Evolutionary conservation across 64 coral and sea anemone genomes (phyloP), one percentile per base, ranked within the genome.

Genomic region (Anthopleura sola): DNA sequence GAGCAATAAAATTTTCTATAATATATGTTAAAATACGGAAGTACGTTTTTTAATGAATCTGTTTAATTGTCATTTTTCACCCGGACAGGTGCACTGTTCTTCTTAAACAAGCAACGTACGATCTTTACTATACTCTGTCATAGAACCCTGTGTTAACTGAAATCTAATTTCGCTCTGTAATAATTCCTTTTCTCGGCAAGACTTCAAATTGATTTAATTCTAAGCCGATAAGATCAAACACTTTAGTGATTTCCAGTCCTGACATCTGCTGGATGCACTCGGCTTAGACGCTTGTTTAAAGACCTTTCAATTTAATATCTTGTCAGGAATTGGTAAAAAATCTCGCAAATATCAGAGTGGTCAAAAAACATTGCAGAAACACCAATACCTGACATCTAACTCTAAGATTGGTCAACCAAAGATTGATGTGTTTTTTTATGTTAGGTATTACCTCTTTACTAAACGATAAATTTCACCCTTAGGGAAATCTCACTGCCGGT

Each of bases 361-460:
- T 15, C n/a, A 34, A 71, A 71, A 71, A 48, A 3, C 17, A 47
- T 4, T 6, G 23, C 34, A 47, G 44, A 3, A 79, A 38, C n/a
- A 38, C 36, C 76, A 17, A n/a, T 33, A 79, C 34, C 76, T 24
- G 66, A 71, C 66, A 71, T 20, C 66, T 71, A 71, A 71, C 26
- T 71, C 13, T 32, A 71, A 71, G 66, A 71, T 71, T 71, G 66
- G 76, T 44, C 39, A 38, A 37, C 44, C 37, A 79, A 79, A 79
- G 76, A 79, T 79, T 79, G 38, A 79, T 79, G 34, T 38, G 76
- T 79, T 79, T 77, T n/a, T 79, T 48, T 79, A 79, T 48, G 75
- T 71, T 71, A 34, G 66, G 31, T 71, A 36, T 71, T 68, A 78
- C 9, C 37, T 44, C 37, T 79, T 79, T 38, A 48, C 76, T 20